Base-by-base conservation (phyloP, 2,888 invertebrate species). In the Hemistola chrysoprasaria region DNA sequence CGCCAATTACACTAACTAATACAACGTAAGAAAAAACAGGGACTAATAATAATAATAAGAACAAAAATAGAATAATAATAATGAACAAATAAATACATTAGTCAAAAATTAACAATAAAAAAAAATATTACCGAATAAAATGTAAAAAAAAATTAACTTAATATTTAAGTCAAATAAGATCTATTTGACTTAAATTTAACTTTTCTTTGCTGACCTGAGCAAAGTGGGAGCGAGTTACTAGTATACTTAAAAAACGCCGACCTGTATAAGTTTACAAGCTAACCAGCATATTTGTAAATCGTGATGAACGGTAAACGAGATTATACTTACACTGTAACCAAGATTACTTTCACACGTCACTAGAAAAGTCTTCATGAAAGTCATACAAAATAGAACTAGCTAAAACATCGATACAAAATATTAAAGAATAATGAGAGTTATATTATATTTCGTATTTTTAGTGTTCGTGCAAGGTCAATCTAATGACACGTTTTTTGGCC, bases 261-360 rank as follows among this genome's bases (percentile, higher is more conserved):
- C 38, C 50, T 50, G 43, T 50, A 43, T 33, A 20, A 8, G 11
- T 9, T 3, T 35, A 47, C 61, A 61, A 49, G 60, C 41, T 28
- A 9, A n/a, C 7, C 7, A 27, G 35, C 30, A 9, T 79, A 66
- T 81, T 82, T 75, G 75, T 45, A 39, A 39, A 65, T 77, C 80
- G 83, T 81, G 83, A 75, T 74, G 55, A 65, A 53, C 70, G 55
- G 50, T 59, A 53, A 45, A 27, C 49, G 21, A 40, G 53, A 52
- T 62, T 53, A 55, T 53, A 50, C 37, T 36, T 25, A 49, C 58
- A 59, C 32, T 52, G 47, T 41, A 33, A 47, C 22, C 47, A 52
- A 44, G 45, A 34, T 47, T 30, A 48, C 44, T 25, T 28, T 28
- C 6, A 34, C 41, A 41, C 45, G 30, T 40, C 24, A 23, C 26